Evolutionary conservation across 2,888 invertebrate species (phyloP).

Genomic region (Epicampocera succincta): DNA sequence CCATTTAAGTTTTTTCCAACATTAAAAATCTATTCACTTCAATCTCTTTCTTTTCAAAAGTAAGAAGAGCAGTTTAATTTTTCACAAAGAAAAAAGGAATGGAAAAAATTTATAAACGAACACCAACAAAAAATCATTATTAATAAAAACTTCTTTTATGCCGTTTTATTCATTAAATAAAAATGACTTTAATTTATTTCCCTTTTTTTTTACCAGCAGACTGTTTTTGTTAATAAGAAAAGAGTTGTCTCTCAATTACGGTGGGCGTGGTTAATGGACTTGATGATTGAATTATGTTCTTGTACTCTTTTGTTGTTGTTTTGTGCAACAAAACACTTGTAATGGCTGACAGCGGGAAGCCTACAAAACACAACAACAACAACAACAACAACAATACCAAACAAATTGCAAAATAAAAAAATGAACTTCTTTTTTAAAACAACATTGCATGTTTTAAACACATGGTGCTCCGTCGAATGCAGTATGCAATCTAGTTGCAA

Average conservation of each 20-base stretch:
- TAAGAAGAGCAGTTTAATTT: constrained; percentile 1
- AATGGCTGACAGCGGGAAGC: constrained; percentile 68
- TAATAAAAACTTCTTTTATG: constrained; percentile 46
- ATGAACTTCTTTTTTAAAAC: constrained; percentile 22
- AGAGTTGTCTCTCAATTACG: constrained; percentile 65
- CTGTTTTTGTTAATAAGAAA: constrained; percentile 57
- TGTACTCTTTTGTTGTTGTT: constrained; percentile 40
- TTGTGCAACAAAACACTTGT: constrained; percentile 63
- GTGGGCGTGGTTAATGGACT: constrained; percentile 68
- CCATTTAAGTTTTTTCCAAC: constrained; percentile 5
- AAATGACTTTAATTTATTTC: constrained; percentile 62
- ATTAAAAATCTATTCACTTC: constrained; percentile 32
- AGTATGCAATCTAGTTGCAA: constrained; percentile 41
- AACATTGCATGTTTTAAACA: constrained; percentile 61
- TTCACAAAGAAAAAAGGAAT: constrained; percentile 1
- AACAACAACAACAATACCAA: not conserved
- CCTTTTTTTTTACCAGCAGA: constrained; percentile 4
- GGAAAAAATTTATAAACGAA: constrained; percentile 6
- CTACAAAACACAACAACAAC: constrained; percentile 45
- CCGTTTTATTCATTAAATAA: constrained; percentile 59
- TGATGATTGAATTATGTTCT: constrained; percentile 68
- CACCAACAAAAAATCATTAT: constrained; percentile 32
- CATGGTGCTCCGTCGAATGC: constrained; percentile 37
- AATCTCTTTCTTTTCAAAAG: not conserved
- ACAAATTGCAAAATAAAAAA: not conserved